These are phyloP conservation scores for Bombus superbus DNA, from an alignment of 1,140 invertebrate genomes.

Conservation along the genomic window DNA sequence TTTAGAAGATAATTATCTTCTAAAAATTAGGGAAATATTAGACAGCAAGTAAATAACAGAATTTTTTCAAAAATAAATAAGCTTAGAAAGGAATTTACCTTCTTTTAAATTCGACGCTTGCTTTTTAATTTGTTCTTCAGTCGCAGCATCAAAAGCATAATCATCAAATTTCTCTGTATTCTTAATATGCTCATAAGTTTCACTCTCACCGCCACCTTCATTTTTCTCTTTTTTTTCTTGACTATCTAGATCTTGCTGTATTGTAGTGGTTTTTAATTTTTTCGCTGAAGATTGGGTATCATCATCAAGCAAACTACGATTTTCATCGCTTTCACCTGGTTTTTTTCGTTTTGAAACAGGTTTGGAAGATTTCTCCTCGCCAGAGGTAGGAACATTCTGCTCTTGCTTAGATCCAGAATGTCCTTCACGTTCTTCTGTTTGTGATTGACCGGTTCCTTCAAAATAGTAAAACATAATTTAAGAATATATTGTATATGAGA, in stretches of 20 bases:
- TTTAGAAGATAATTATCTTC: background rate
- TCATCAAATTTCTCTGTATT: slow-evolving; percentile 88
- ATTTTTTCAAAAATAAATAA: too few species aligned
- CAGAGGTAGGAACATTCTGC: slow-evolving; percentile 65
- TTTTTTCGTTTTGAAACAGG: slow-evolving; percentile 79
- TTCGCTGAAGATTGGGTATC: slow-evolving; percentile 80
- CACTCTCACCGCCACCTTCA: slow-evolving; percentile 83
- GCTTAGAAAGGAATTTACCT: slow-evolving; percentile 70
- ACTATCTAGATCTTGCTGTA: slow-evolving; percentile 79
- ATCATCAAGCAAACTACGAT: slow-evolving; percentile 80
- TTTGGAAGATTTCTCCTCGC: slow-evolving; percentile 65
- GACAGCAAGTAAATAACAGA: too few species aligned
- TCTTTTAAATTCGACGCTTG: slow-evolving; percentile 86
- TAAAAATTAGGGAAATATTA: background rate
- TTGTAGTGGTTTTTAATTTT: slow-evolving; percentile 83
- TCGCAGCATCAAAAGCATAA: slow-evolving; percentile 87
- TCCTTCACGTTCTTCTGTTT: slow-evolving; percentile 71
- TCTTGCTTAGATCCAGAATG: slow-evolving; percentile 78
- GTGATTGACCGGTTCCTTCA: slow-evolving; percentile 79
- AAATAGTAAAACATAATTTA: background rate
- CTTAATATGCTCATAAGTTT: slow-evolving; percentile 94
- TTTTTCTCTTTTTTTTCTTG: slow-evolving; percentile 82
- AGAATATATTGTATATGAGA: background rate
- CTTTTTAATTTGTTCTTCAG: slow-evolving; percentile 92
- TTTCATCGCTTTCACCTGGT: slow-evolving; percentile 81